A percentile compares a stretch with the other conserved stretches of the same genome.
phyloP scores from a whole-genome alignment of 1,140 invertebrate species.

The Drosophila sp. region DNA sequence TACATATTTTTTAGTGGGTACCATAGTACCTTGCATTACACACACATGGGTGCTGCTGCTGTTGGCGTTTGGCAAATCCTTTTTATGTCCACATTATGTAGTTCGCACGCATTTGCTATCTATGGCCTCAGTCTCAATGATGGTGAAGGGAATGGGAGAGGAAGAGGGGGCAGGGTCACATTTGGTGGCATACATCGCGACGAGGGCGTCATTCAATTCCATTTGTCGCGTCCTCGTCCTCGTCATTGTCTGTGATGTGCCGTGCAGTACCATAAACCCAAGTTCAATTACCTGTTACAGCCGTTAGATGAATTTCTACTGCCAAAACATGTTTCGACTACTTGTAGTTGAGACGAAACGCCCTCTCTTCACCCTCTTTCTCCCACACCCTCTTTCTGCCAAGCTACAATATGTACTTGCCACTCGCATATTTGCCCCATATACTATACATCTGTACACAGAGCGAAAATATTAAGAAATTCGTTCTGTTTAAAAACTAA shows the following conservation, averaged over 20 bases:
- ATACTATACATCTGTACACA: too few relatives aligned
- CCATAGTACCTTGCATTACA: background rate
- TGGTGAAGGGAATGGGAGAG: background rate
- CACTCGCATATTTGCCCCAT: constrained; percentile 6
- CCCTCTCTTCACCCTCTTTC: background rate
- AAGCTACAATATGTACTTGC: background rate
- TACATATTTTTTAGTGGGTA: too few relatives aligned
- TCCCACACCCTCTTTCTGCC: background rate
- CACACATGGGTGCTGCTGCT: background rate
- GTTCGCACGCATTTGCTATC: constrained; percentile 71
- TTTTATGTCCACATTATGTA: constrained; percentile 84
- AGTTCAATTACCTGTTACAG: constrained; percentile 85
- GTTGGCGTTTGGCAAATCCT: constrained; percentile 74
- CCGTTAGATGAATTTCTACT: constrained; percentile 85
- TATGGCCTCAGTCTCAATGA: constrained; percentile 2
- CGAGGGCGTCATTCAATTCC: constrained; percentile 76
- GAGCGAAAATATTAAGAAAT: too few relatives aligned
- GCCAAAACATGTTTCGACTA: constrained; percentile 79
- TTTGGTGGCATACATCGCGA: constrained; percentile 35
- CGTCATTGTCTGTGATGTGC: constrained; percentile 74
- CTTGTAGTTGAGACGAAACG: constrained; percentile 61
- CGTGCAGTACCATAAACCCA: constrained; percentile 70
- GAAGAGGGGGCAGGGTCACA: constrained; percentile 10
- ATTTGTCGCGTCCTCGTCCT: constrained; percentile 51
- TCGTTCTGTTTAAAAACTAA: too few relatives aligned